These are phyloP conservation scores for Chrysomallon squamiferum DNA, from an alignment of 1,140 invertebrate genomes.

Conservation along the genomic window DNA sequence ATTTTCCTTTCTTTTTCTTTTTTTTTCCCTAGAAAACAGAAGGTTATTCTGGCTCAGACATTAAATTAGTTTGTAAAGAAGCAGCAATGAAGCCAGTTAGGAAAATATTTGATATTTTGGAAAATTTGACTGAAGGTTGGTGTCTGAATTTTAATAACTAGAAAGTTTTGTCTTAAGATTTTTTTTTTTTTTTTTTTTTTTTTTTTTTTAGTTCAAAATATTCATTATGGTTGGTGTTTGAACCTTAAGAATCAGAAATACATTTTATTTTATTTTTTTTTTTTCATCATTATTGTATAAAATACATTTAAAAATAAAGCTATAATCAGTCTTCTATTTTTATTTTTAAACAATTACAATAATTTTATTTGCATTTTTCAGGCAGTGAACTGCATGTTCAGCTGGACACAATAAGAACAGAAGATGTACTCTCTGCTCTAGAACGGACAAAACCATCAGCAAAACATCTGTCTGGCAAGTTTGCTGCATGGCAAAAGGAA, in stretches of 20 bases:
- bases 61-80: constrained; percentile 89
- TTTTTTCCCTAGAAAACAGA: constrained; percentile 69
- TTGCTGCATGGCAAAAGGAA: constrained; percentile 65
- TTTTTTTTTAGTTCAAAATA: constrained; percentile 1
- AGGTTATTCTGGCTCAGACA: constrained; percentile 86
- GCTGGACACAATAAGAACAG: constrained; percentile 64
- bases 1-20: too few relatives aligned
- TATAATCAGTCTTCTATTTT: too few relatives aligned
- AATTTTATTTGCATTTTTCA: too few relatives aligned
- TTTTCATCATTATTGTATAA: too few relatives aligned
- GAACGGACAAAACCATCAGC: constrained; percentile 66
- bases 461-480: constrained; percentile 61
- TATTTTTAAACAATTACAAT: too few relatives aligned
- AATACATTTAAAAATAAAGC: too few relatives aligned
- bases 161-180: too few relatives aligned
- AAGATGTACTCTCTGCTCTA: constrained; percentile 65
- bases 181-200: too few relatives aligned
- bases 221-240: background rate
- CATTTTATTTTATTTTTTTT: constrained; percentile 3
- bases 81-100: constrained; percentile 69
- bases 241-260: background rate
- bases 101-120: constrained; percentile 66
- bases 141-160: background rate
- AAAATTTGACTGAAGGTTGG: constrained; percentile 61
- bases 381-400: constrained; percentile 61